Conservation (phyloP, 2,113 vertebrate genomes). For the Chloropsis hardwickii region DNA sequence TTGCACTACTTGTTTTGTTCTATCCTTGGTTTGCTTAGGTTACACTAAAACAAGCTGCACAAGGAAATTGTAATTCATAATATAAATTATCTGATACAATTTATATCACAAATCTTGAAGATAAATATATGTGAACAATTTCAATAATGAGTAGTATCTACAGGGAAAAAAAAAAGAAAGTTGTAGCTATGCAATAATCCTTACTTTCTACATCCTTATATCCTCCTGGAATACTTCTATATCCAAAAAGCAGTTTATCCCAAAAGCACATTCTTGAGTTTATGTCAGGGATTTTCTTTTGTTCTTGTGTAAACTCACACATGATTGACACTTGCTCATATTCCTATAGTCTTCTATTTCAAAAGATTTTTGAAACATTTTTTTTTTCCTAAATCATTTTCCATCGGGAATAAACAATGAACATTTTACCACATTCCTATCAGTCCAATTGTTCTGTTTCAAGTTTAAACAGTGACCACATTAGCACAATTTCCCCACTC, state of each 20-base stretch:
- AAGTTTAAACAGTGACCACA: neutral
- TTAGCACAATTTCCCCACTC: neutral
- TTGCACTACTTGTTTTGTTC: neutral
- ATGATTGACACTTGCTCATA: neutral
- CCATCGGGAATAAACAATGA: neutral
- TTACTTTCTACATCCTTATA: neutral
- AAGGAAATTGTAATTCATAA: neutral
- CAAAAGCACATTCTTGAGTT: neutral
- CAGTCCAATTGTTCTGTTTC: neutral
- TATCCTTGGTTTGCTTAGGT: neutral
- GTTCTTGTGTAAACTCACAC: neutral
- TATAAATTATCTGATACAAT: neutral
- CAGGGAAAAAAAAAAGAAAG: neutral
- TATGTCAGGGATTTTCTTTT: neutral
- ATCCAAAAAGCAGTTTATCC: neutral
- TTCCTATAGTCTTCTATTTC: neutral
- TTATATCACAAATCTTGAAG: neutral
- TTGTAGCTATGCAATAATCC: neutral
- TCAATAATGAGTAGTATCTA: neutral
- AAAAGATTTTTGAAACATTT: neutral
- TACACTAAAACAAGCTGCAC: neutral
- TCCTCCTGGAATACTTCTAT: neutral
- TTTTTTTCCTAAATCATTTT: neutral
- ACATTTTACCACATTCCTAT: neutral
- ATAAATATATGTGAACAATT: neutral